Conservation (phyloP, 1,140 invertebrate species). For the Drosophila bocqueti region DNA sequence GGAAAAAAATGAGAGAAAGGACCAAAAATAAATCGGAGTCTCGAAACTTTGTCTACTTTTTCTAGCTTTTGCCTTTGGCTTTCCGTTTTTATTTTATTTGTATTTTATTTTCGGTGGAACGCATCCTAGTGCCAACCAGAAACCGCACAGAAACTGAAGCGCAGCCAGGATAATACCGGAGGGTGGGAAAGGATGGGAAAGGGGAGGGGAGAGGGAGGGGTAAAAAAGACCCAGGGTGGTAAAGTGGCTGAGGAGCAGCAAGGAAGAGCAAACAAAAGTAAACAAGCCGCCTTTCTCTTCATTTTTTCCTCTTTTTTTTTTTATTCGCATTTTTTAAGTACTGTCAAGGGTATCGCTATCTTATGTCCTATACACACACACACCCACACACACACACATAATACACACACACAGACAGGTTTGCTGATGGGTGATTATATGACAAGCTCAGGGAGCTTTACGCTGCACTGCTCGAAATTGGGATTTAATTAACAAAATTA, state of each 20-base stretch:
- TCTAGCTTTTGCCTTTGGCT: not conserved
- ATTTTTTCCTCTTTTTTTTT: slow-evolving; percentile 25
- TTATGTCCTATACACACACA: slow-evolving; percentile 53
- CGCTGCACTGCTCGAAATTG: slow-evolving; percentile 1
- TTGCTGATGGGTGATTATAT: slow-evolving; percentile 57
- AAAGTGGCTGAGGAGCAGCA: not conserved
- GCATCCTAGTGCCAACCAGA: slow-evolving; percentile 29
- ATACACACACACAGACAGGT: slow-evolving; percentile 19
- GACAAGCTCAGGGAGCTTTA: slow-evolving; percentile 63
- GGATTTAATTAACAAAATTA: not conserved
- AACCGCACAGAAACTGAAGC: slow-evolving; percentile 56
- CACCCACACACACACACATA: not conserved
- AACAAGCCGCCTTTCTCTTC: slow-evolving; percentile 53
- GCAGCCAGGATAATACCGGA: slow-evolving; percentile 51
- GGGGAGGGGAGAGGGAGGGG: not conserved
- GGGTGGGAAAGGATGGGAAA: not conserved
- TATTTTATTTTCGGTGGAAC: slow-evolving; percentile 37
- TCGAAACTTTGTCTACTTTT: slow-evolving; percentile 42
- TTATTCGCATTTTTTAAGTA: slow-evolving; percentile 71
- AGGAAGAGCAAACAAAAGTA: slow-evolving; percentile 67
- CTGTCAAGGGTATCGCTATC: slow-evolving; percentile 83
- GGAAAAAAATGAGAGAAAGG: slow-evolving; percentile 2
- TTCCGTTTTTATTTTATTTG: slow-evolving; percentile 16
- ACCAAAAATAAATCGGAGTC: slow-evolving; percentile 6
- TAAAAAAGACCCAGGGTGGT: slow-evolving; percentile 9